These are phyloP conservation scores for Timandra comae DNA, from an alignment of 2,888 invertebrate genomes.

Conservation along the genomic window DNA sequence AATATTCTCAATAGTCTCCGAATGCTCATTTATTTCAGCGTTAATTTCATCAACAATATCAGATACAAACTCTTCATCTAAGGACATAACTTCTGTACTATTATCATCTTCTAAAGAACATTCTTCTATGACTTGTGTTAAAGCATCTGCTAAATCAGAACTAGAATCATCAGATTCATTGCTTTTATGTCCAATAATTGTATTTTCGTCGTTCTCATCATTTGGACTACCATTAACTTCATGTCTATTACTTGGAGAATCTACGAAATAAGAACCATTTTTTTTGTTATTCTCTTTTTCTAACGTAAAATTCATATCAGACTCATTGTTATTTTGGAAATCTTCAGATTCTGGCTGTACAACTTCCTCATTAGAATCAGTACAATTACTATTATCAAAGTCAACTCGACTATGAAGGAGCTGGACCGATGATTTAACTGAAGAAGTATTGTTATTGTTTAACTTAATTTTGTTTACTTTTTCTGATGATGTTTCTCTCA, in stretches of 20 bases:
- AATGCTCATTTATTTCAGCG: conserved; percentile 29
- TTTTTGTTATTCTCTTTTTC: no score
- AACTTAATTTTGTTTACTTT: conserved; percentile 2
- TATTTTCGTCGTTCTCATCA: no score
- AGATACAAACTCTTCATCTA: conserved; percentile 44
- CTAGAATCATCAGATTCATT: conserved; percentile 18
- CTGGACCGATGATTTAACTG: conserved; percentile 37
- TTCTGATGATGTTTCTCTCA: not conserved
- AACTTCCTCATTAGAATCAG: no score
- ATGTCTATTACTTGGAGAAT: no score
- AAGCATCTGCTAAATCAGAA: conserved; percentile 48
- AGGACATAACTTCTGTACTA: conserved; percentile 28
- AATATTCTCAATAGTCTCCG: conserved; percentile 28
- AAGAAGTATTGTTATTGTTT: conserved; percentile 18
- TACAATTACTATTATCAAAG: conserved; percentile 11
- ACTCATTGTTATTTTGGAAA: no score
- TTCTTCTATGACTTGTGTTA: conserved; percentile 56
- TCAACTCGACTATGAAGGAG: conserved; percentile 38
- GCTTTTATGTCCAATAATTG: no score
- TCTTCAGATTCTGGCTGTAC: no score
- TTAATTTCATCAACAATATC: conserved; percentile 55
- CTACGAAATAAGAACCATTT: no score
- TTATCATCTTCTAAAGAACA: conserved; percentile 26
- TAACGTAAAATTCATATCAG: no score
- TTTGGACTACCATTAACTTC: no score